Base-by-base conservation (phyloP, 1,140 invertebrate genomes). In the Pomacea maculata region DNA sequence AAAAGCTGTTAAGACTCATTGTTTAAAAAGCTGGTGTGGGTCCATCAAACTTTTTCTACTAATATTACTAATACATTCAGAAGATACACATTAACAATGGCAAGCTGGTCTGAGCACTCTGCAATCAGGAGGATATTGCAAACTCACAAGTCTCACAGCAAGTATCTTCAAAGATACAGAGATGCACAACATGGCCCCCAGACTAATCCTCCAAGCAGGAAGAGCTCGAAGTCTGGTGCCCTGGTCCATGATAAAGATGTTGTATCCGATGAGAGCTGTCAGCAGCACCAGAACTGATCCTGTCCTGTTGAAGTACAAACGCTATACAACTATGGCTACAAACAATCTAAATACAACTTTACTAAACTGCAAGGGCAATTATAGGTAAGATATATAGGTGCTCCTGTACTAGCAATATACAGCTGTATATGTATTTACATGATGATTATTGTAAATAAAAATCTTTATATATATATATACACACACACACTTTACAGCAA, bases 151-250 rank as follows among this genome's bases (percentile, higher is more conserved):
- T 64, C 63, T 73, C 15, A 57, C 52, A n/a, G 72, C 71, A 25
- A 80, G 57, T 17, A 75, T 25, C 64, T 80, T 83, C 14, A 83
- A 70, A 25, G 54, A 34, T 19, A 78, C 34, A 9, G 75, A 25
- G 57, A 83, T 61, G 29, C 72, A 25, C 0, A 77, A 15, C 25
- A 29, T 34, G 14, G 76, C 73, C 34, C 52, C 75, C 14, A 83
- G 64, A 10, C 76, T 61, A 72, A 79, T 57, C 64, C 54, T 73
- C 82, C 79, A 83, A 29, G 67, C 75, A 34, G 82, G 82, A 29
- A 65, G 54, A 45, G 73, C 57, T 65, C 70, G 55, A 54, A 82
- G n/a, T 34, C 14, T 34, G 45, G n/a, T n/a, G 77, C 25, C 55
- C 55, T 54, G 15, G 3, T 21, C 65, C 73, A 83, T n/a, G 61